Evolutionary conservation across 1,140 invertebrate species (phyloP).

Genomic region (Lucilia cuprina): DNA sequence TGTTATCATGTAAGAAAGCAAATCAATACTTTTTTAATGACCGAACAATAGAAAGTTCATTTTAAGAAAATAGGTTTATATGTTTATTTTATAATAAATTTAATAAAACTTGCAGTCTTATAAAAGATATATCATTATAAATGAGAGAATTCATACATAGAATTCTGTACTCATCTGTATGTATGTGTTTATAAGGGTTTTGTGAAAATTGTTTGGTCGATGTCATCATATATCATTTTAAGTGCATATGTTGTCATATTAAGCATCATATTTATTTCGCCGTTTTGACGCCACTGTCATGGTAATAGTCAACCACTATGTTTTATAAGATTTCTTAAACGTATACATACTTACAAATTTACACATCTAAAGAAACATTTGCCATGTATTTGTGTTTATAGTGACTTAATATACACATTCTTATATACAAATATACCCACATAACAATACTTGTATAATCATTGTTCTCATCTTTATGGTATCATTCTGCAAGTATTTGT

Average conservation of each 20-base stretch:
- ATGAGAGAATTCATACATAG: too few relatives aligned
- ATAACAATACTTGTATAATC: background rate
- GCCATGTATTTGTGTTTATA: too few relatives aligned
- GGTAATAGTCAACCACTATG: constrained; percentile 21
- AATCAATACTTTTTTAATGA: too few relatives aligned
- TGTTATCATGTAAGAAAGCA: too few relatives aligned
- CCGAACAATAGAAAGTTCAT: too few relatives aligned
- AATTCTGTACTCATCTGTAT: background rate
- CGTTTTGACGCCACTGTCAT: constrained; percentile 29
- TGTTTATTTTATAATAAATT: too few relatives aligned
- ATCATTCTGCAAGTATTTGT: constrained; percentile 15
- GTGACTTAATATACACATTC: too few relatives aligned
- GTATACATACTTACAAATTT: background rate
- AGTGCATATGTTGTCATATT: constrained; percentile 34
- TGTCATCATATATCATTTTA: constrained; percentile 35
- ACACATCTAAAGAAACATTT: background rate
- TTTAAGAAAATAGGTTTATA: too few relatives aligned
- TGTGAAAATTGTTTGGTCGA: constrained; percentile 5
- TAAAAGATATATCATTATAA: too few relatives aligned
- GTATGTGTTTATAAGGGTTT: background rate
- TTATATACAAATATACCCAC: too few relatives aligned
- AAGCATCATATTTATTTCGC: constrained; percentile 32
- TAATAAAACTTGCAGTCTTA: too few relatives aligned
- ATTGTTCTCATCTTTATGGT: constrained; percentile 16
- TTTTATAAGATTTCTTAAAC: background rate